Conservation (phyloP, 1,140 invertebrate species). For the Eciton burchellii region DNA sequence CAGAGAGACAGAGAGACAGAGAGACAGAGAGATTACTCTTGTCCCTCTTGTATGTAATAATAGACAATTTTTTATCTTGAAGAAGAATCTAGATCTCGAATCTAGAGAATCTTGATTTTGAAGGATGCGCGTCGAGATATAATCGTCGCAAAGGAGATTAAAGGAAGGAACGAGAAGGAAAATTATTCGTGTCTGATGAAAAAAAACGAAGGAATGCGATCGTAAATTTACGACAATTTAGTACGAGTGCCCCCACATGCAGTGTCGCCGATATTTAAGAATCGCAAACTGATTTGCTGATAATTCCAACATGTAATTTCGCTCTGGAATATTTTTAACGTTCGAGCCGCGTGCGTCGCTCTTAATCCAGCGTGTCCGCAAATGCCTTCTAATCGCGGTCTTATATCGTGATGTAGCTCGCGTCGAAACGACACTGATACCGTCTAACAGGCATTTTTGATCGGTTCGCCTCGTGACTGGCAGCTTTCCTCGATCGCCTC, state of each 20-base stretch:
- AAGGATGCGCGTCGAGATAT: too few species aligned
- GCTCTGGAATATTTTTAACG: constrained; percentile 44
- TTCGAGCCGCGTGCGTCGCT: constrained; percentile 8
- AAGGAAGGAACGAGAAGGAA: too few species aligned
- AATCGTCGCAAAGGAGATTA: too few species aligned
- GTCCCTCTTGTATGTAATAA: too few species aligned
- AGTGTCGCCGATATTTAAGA: constrained; percentile 42
- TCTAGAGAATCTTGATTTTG: too few species aligned
- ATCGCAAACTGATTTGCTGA: constrained; percentile 41
- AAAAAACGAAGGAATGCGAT: too few species aligned
- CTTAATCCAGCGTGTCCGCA: constrained; percentile 41
- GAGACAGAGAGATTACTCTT: too few species aligned
- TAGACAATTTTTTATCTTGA: too few species aligned
- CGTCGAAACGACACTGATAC: neutral
- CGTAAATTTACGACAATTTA: constrained; percentile 2
- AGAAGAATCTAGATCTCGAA: too few species aligned
- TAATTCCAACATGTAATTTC: constrained; percentile 33
- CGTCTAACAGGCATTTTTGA: constrained; percentile 42
- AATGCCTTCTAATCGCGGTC: constrained; percentile 59
- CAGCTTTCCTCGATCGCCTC: constrained; percentile 46
- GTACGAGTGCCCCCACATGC: constrained; percentile 34
- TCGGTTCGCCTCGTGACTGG: constrained; percentile 36
- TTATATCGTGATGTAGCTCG: constrained; percentile 35
- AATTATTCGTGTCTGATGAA: too few species aligned
- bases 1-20: too few species aligned